Percentiles rank a stretch among this genome's conserved stretches.
Evolutionary conservation across 2,113 vertebrate species (phyloP).

Genomic region (Poeciliopsis prolifica): DNA sequence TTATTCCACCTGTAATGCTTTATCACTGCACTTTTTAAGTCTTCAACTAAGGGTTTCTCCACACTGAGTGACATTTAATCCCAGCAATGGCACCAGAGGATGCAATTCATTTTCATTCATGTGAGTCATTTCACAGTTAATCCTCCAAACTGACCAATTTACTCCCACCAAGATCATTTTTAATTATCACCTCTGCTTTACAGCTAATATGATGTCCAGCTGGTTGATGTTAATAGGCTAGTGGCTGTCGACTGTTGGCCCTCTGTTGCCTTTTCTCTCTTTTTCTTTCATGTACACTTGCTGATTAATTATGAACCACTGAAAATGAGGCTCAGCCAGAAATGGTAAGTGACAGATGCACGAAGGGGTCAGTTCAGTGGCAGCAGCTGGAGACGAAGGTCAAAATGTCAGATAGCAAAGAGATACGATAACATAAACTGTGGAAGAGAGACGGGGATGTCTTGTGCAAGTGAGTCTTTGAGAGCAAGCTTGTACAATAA

Average conservation of each 20-base stretch:
- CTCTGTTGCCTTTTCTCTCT: constrained; percentile 1
- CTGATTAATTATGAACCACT: constrained; percentile 73
- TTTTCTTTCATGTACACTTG: constrained; percentile 23
- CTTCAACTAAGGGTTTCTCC: constrained; percentile 27
- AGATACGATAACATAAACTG: constrained; percentile 34
- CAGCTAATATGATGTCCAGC: constrained; percentile 69
- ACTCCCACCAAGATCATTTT: constrained; percentile 68
- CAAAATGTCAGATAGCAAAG: constrained; percentile 64
- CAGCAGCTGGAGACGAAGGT: constrained; percentile 81
- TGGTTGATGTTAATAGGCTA: constrained; percentile 66
- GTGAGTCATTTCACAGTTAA: constrained; percentile 68
- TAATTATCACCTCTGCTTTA: constrained; percentile 76
- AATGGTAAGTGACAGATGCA: constrained; percentile 70
- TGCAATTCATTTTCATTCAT: constrained; percentile 68
- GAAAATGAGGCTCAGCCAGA: constrained; percentile 60
- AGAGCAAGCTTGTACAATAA: neutral
- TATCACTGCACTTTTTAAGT: constrained; percentile 55
- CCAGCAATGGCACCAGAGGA: constrained; percentile 52
- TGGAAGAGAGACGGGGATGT: constrained; percentile 27
- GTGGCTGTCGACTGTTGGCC: constrained; percentile 35
- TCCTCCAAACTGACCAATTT: constrained; percentile 74
- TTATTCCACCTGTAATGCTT: constrained; percentile 55
- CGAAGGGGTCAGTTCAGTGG: constrained; percentile 70
- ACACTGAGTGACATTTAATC: constrained; percentile 62
- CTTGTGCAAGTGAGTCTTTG: constrained; percentile 29